Evolutionary conservation across 2,113 vertebrate genomes (phyloP), one percentile per base, ranked within the genome.

Genomic region (Silurus meridionalis): DNA sequence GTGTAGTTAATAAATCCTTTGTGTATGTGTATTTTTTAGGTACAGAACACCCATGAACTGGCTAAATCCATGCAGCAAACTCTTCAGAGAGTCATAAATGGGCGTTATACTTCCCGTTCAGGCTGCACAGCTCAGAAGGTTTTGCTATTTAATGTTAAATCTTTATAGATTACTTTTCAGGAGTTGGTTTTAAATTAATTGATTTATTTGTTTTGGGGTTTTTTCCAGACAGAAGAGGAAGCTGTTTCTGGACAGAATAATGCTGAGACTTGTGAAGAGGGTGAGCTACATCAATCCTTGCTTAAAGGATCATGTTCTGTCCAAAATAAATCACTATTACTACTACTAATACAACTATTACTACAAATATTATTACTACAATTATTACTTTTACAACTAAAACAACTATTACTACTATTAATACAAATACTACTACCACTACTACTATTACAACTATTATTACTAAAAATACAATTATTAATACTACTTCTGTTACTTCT

Each of bases 41-140:
- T 93, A 6, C 8, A 21, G 72, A 90, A 93, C 89, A 94, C 93
- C n/a, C 89, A 87, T 80, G 88, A 93, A 17, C 66, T 96, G 48
- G 87, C 85, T 3, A 58, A 80, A 15, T 91, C 91, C 2, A 84
- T 96, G 5, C 78, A 80, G 53, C 92, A 93, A 57, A 91, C 93
- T 10, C 88, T 95, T 80, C 86, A 77, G 72, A 94, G 82, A 25
- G 90, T 93, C 50, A 93, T 90, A 58, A 88, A 89, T 84, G 91
- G 89, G 87, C 94, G 94, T 83, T 93, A 91, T 57, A 13, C 88
- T 53, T 87, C 91, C 5, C 90, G 55, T 63, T 5, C 21, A 74
- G 89, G 0, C 25, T 95, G 94, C 72, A 84, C 6, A 48, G 23
- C 50, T 79, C 25, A 79, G 58, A 87, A 86, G 88, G 89, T 89